A percentile compares a stretch with the other conserved stretches of the same genome.
Evolutionary conservation across 2,113 vertebrate species (phyloP).

Genomic region (Hemicordylus capensis): DNA sequence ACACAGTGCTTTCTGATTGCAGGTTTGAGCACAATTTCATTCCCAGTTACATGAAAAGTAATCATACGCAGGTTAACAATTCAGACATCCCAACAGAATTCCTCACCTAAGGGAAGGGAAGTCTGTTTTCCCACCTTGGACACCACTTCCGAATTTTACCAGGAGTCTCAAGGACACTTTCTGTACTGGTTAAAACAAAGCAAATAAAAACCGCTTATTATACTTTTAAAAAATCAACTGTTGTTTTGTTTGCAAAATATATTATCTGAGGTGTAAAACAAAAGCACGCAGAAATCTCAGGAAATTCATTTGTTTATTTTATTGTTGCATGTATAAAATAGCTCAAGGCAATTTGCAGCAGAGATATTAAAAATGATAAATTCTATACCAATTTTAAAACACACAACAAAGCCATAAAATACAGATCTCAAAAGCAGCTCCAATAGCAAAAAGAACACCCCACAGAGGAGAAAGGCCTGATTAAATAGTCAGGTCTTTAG

Average conservation of each 20-base stretch:
- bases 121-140: background rate
- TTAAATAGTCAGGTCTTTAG: too few species aligned
- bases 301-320: too few species aligned
- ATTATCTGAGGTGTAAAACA: conserved; percentile 59
- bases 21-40: background rate
- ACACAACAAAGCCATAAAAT: too few species aligned
- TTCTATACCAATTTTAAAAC: too few species aligned
- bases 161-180: background rate
- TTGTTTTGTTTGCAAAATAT: conserved; percentile 38
- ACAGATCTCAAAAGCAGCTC: too few species aligned
- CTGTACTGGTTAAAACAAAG: background rate
- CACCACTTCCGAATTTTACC: conserved; percentile 23
- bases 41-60: conserved; percentile 7
- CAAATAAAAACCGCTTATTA: conserved; percentile 5
- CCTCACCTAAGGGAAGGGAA: background rate
- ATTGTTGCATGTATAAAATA: too few species aligned
- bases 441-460: too few species aligned
- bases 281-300: background rate
- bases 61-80: background rate
- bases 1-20: background rate
- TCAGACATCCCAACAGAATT: background rate
- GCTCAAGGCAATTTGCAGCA: too few species aligned
- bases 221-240: conserved; percentile 33
- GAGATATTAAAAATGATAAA: too few species aligned
- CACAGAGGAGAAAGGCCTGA: too few species aligned